These are phyloP conservation scores for Chrysina gloriosa DNA, from an alignment of 2,888 invertebrate species.

Conservation along the genomic window DNA sequence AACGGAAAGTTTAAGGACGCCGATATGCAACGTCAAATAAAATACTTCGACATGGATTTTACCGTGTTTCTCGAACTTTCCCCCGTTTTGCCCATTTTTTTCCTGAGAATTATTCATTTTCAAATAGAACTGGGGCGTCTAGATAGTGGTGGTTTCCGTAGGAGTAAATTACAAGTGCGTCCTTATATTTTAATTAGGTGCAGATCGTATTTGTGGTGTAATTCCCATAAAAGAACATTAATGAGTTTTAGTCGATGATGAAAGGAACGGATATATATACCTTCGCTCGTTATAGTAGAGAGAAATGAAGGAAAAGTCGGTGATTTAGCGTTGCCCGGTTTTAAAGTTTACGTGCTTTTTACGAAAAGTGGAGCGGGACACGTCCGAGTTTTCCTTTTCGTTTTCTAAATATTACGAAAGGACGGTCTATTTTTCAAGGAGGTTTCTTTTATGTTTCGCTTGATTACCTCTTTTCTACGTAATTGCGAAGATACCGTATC, in stretches of 20 bases:
- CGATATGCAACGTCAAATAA: not conserved
- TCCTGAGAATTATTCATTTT: not conserved
- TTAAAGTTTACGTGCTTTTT: not conserved
- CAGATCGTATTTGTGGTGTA: not conserved
- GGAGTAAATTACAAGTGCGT: not conserved
- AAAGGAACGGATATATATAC: not conserved
- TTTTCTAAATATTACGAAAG: conserved; percentile 3
- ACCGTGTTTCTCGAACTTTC: not conserved
- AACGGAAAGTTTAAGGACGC: not conserved
- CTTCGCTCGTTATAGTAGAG: too few relatives aligned
- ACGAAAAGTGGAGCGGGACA: not conserved
- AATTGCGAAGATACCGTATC: conserved; percentile 9
- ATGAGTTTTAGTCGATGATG: not conserved
- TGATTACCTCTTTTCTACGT: conserved; percentile 3
- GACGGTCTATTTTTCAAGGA: not conserved
- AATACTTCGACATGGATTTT: not conserved
- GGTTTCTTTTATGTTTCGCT: conserved; percentile 10
- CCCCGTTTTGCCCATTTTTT: not conserved
- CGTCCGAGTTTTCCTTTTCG: not conserved
- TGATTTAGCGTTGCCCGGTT: not conserved
- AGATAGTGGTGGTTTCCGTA: not conserved
- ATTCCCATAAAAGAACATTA: not conserved
- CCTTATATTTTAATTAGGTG: not conserved
- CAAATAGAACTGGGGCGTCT: not conserved
- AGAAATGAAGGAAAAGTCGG: not conserved